Evolutionary conservation across 2,888 invertebrate genomes (phyloP).

Genomic region (Iselma pallidipennis): DNA sequence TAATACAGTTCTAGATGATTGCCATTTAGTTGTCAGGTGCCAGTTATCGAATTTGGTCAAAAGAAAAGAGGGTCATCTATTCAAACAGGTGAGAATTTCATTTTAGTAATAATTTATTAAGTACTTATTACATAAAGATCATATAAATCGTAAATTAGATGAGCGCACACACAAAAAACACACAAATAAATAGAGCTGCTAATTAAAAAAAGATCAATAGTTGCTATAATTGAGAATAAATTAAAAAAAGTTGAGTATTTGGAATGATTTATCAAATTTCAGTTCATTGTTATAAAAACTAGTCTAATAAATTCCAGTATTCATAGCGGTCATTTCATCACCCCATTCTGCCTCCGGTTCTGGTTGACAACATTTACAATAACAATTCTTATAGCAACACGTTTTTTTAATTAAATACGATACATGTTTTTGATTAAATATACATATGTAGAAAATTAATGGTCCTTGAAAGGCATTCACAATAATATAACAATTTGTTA

Average conservation of each 20-base stretch:
- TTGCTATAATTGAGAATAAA: slow-evolving; percentile 11
- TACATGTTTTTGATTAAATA: slow-evolving; percentile 78
- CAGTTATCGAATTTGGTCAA: slow-evolving; percentile 75
- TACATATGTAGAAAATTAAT: slow-evolving; percentile 75
- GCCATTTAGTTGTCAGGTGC: slow-evolving; percentile 90
- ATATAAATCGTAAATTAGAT: too few relatives aligned
- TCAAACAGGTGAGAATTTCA: slow-evolving; percentile 76
- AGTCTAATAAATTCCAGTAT: slow-evolving; percentile 61
- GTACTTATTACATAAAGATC: too few relatives aligned
- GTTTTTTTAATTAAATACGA: slow-evolving; percentile 77
- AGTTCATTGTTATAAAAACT: neutral
- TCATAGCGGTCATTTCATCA: slow-evolving; percentile 87
- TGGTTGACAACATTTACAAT: slow-evolving; percentile 59
- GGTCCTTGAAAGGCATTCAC: slow-evolving; percentile 78
- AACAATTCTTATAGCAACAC: slow-evolving; percentile 69
- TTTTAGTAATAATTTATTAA: neutral
- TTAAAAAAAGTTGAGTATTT: slow-evolving; percentile 6
- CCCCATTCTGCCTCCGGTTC: slow-evolving; percentile 83
- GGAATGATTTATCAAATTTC: neutral
- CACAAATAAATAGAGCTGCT: too few relatives aligned
- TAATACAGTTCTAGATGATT: slow-evolving; percentile 93
- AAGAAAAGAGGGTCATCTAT: slow-evolving; percentile 85
- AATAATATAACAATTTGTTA: slow-evolving; percentile 75
- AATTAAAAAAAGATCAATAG: neutral
- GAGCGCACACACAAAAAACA: too few relatives aligned